Evolutionary conservation across 37 sponge, comb jelly and placozoan species (phyloP).

Genomic region (Bolinopsis microptera): DNA sequence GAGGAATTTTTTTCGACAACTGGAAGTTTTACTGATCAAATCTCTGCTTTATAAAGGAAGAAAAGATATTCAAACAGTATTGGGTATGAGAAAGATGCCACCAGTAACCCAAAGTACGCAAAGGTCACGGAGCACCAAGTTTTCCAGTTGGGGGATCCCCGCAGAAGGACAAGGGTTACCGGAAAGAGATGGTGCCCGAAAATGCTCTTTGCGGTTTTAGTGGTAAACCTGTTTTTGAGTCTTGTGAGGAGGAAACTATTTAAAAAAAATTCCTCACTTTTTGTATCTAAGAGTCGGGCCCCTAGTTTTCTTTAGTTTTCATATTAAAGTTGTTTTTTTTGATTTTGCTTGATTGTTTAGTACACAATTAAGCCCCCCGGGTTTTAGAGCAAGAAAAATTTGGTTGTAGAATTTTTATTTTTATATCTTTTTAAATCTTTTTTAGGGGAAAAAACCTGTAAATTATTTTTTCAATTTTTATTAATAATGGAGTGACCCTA

Average conservation of each 20-base stretch:
- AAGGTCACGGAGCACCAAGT: slow-evolving; percentile 27
- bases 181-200: slow-evolving; percentile 54
- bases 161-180: slow-evolving; percentile 21
- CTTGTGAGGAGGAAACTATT: slow-evolving; percentile 47
- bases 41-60: slow-evolving; percentile 78
- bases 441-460: no score
- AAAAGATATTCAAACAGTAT: slow-evolving; percentile 73
- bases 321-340: no score
- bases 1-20: slow-evolving; percentile 70
- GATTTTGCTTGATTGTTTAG: no score
- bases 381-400: no score
- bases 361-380: no score
- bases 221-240: not conserved
- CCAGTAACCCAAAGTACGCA: not conserved
- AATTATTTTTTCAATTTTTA: no score
- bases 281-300: no score
- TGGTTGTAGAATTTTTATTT: no score
- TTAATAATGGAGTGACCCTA: no score
- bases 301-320: no score
- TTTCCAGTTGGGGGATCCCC: not conserved
- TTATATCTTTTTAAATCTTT: no score
- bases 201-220: slow-evolving; percentile 51
- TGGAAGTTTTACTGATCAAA: slow-evolving; percentile 80
- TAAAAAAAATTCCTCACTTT: not conserved
- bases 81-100: not conserved